Base-by-base conservation (phyloP, 2,113 vertebrate species). In the Triplophysa dalaica region DNA sequence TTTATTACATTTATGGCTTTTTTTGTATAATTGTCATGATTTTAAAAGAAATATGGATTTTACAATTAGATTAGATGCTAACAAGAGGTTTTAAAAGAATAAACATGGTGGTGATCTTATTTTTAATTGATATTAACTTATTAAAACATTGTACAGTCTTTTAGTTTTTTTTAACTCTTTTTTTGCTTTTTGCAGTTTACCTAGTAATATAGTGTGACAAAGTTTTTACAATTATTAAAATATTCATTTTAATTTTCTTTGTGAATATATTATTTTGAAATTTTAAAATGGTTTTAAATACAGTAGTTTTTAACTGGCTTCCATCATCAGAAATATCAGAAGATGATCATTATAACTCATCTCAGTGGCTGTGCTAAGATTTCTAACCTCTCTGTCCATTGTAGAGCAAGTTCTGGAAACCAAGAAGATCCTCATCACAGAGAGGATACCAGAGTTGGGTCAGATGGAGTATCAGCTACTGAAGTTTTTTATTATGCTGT, bases 401-500 rank as follows among this genome's bases (percentile, higher is more conserved):
- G 9, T 60, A 98, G 96, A 97, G 86, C 90, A 90, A 82, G 81
- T 87, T 24, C 88, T 94, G 84, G 93, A 93, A 87, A 94, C 94
- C 0, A 93, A 95, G 78, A 91, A 94, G 75, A 89, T 89, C 81
- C 89, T 94, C 82, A 85, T 92, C 80, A 88, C 90, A 62, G 94
- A 94, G 85, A 91, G 92, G 62, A 88, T 91, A 54, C 89, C 90
- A 0, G 94, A 95, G 84, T 87, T 95, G 85, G 92, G 93, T 83
- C 94, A 94, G 70, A 94, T 95, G 1, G 95, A 98, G 86, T 96
- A 95, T 85, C 92, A 93, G 87, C 93, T 98, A 82, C 93, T 98
- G 81, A 97, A 96, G 90, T 90, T 98, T 92, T 95, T 97, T 92
- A 95, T 97, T 0, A 89, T 98, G 86, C 93, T 98, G 97, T 98